Conservation (phyloP, 1,140 invertebrate species). For the Kradibia gibbosae region DNA sequence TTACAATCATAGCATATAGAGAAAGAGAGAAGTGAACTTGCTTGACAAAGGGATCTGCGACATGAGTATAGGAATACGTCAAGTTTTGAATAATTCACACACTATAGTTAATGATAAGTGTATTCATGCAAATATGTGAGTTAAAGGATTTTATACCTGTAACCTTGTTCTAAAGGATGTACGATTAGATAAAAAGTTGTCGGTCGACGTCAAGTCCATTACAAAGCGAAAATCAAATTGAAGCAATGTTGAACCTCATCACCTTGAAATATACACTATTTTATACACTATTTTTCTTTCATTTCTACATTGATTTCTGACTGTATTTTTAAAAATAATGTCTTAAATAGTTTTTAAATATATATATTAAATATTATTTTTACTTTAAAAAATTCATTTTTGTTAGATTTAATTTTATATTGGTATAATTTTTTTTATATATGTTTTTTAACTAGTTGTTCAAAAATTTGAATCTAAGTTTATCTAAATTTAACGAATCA, state of each 20-base stretch:
- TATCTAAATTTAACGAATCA: too few species aligned
- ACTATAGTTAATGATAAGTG: slow-evolving; percentile 68
- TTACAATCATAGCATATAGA: too few species aligned
- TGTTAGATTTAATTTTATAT: neutral
- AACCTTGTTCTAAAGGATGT: slow-evolving; percentile 66
- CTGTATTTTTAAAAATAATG: slow-evolving; percentile 12
- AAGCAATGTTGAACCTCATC: neutral
- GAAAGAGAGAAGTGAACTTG: too few species aligned
- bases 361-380: too few species aligned
- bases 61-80: neutral
- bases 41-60: neutral
- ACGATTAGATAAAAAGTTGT: slow-evolving; percentile 62
- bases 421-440: neutral
- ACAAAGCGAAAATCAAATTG: slow-evolving; percentile 23
- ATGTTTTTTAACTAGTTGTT: too few species aligned
- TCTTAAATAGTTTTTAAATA: slow-evolving; percentile 15
- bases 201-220: neutral
- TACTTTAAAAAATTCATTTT: too few species aligned
- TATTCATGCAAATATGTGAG: slow-evolving; percentile 67
- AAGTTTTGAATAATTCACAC: slow-evolving; percentile 71
- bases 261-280: neutral
- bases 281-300: neutral
- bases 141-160: slow-evolving; percentile 25
- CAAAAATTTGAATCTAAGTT: too few species aligned
- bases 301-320: neutral